Conservation (phyloP, 1,140 invertebrate genomes). For the Pentalonia nigronervosa region DNA sequence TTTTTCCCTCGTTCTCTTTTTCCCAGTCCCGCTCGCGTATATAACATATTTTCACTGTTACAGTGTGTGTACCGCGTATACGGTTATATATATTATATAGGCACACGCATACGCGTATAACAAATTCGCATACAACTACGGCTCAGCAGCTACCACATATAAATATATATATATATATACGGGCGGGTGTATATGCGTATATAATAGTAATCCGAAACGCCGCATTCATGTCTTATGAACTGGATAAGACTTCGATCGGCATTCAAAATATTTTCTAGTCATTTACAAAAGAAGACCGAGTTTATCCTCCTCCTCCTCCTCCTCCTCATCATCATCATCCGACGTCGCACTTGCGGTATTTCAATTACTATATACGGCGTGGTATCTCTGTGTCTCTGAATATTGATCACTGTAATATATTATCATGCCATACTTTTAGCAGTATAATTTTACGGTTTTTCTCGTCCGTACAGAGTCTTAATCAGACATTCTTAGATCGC, state of each 20-base stretch:
- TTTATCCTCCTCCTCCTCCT: not conserved
- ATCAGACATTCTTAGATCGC: not conserved
- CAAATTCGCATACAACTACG: not conserved
- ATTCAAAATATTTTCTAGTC: slow-evolving; percentile 30
- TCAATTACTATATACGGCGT: not conserved
- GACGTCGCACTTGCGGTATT: slow-evolving; percentile 12
- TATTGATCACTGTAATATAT: not conserved
- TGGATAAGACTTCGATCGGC: not conserved
- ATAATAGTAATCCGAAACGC: slow-evolving; percentile 12
- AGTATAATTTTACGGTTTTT: not conserved
- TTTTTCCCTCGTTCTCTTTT: not conserved
- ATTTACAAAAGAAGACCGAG: slow-evolving; percentile 21
- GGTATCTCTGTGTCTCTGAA: not conserved
- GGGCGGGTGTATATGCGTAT: not conserved
- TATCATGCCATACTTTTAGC: not conserved
- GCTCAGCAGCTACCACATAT: not conserved
- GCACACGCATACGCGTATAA: not conserved
- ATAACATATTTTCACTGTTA: not conserved
- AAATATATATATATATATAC: not conserved
- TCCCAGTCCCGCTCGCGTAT: not conserved
- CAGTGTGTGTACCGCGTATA: not conserved
- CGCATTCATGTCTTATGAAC: slow-evolving; percentile 20
- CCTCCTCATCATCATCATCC: not conserved
- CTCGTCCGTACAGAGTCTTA: not conserved
- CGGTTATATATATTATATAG: not conserved